Percentiles rank a stretch among this genome's conserved stretches.
Evolutionary conservation across 2,888 invertebrate genomes (phyloP).

Genomic region (Rhamnusium bicolor): DNA sequence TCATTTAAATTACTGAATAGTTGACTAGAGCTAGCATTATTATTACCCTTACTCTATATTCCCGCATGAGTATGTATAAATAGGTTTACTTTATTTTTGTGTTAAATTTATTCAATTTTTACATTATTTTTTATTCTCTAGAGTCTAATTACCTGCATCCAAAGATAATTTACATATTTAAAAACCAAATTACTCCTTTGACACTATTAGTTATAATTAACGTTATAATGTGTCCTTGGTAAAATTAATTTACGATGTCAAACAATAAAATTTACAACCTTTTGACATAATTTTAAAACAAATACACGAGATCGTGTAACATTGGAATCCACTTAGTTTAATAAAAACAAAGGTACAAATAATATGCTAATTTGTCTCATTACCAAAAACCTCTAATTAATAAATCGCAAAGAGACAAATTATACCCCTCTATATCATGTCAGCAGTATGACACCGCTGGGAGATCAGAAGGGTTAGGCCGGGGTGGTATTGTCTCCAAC

Average conservation of each 20-base stretch:
- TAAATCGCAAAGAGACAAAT: slow-evolving; percentile 68
- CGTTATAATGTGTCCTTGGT: slow-evolving; percentile 17
- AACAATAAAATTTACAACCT: slow-evolving; percentile 32
- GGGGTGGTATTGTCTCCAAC: slow-evolving; percentile 42
- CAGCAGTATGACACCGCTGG: slow-evolving; percentile 64
- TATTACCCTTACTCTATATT: background rate
- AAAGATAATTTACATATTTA: slow-evolving; percentile 29
- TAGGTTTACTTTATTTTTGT: slow-evolving; percentile 12
- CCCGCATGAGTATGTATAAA: slow-evolving; percentile 17
- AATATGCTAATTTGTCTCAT: slow-evolving; percentile 55
- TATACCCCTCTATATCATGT: slow-evolving; percentile 66
- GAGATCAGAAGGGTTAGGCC: slow-evolving; percentile 65
- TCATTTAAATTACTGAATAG: background rate
- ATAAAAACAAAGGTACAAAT: slow-evolving; percentile 56
- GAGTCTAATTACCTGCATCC: slow-evolving; percentile 23
- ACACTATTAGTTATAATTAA: slow-evolving; percentile 24
- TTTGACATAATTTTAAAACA: slow-evolving; percentile 25
- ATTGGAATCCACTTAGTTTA: slow-evolving; percentile 47
- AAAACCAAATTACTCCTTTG: slow-evolving; percentile 18
- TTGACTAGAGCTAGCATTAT: background rate
- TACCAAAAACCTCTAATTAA: slow-evolving; percentile 65
- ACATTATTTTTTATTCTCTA: background rate
- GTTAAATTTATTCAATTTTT: slow-evolving; percentile 24
- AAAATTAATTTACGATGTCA: slow-evolving; percentile 25
- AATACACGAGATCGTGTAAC: slow-evolving; percentile 28